These are phyloP conservation scores for Drosophila nr. perissopoda DNA, from an alignment of 2,888 invertebrate species.

Conservation along the genomic window DNA sequence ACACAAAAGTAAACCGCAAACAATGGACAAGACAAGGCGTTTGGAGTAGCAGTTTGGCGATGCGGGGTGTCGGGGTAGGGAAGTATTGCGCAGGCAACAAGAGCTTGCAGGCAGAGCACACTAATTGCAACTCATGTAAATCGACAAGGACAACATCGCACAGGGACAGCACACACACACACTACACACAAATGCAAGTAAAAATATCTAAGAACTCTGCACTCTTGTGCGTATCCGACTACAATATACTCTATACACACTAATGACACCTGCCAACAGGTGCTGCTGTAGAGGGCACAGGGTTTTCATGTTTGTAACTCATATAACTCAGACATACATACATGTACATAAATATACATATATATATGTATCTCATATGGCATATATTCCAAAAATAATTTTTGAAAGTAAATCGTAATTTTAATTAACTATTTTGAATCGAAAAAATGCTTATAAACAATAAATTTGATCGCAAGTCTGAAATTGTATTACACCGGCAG, in stretches of 20 bases:
- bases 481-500: not conserved
- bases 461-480: not conserved
- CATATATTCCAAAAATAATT: too few species aligned
- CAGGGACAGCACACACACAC: slow-evolving; percentile 18
- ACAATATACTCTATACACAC: not conserved
- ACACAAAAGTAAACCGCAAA: slow-evolving; percentile 71
- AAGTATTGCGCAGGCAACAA: slow-evolving; percentile 66
- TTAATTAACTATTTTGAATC: too few species aligned
- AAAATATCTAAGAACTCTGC: slow-evolving; percentile 32
- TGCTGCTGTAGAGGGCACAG: not conserved
- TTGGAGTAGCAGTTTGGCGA: not conserved
- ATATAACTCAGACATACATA: not conserved
- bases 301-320: not conserved
- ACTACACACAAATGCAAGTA: slow-evolving; percentile 38
- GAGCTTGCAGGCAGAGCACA: slow-evolving; percentile 67
- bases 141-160: slow-evolving; percentile 69
- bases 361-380: not conserved
- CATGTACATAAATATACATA: not conserved
- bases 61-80: not conserved
- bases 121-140: slow-evolving; percentile 79
- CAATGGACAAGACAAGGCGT: slow-evolving; percentile 48
- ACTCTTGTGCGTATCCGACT: not conserved
- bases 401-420: too few species aligned
- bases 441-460: not conserved
- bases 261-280: not conserved